Evolutionary conservation across 2,113 vertebrate genomes (phyloP).

Genomic region (Morone saxatilis): DNA sequence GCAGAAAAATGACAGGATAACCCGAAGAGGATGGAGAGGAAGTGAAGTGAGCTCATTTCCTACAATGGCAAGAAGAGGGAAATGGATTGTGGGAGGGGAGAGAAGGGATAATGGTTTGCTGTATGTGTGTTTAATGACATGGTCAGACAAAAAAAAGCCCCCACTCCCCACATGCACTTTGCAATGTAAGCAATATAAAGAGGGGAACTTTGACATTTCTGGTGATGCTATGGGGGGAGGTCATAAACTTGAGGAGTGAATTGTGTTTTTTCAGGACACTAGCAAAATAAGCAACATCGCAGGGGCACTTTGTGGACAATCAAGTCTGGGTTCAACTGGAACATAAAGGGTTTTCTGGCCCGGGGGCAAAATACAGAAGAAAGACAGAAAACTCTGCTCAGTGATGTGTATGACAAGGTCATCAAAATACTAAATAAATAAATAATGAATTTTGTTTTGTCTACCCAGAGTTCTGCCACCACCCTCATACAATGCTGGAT

Average conservation of each 20-base stretch:
- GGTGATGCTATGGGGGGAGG: conserved; percentile 19
- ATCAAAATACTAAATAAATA: background rate
- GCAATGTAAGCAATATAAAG: conserved; percentile 48
- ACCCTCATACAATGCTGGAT: background rate
- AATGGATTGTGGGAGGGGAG: conserved; percentile 55
- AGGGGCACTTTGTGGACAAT: conserved; percentile 7
- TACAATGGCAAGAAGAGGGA: conserved; percentile 63
- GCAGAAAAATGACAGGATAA: conserved; percentile 68
- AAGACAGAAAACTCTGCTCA: background rate
- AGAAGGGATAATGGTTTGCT: conserved; percentile 56
- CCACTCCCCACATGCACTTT: conserved; percentile 12
- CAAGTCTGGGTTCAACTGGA: background rate
- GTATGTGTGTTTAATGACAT: conserved; percentile 61
- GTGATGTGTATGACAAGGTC: background rate
- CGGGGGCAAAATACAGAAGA: background rate
- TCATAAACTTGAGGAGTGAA: conserved; percentile 33
- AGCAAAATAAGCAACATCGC: conserved; percentile 24
- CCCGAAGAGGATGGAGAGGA: conserved; percentile 41
- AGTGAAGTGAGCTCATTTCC: conserved; percentile 77
- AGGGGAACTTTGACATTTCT: conserved; percentile 46
- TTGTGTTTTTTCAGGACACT: conserved; percentile 20
- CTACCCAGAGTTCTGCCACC: background rate
- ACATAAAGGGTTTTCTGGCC: conserved; percentile 38
- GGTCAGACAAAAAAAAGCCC: conserved; percentile 51
- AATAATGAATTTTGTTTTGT: background rate